Base-by-base conservation (phyloP, 1,140 invertebrate genomes). In the Euwallacea similis region DNA sequence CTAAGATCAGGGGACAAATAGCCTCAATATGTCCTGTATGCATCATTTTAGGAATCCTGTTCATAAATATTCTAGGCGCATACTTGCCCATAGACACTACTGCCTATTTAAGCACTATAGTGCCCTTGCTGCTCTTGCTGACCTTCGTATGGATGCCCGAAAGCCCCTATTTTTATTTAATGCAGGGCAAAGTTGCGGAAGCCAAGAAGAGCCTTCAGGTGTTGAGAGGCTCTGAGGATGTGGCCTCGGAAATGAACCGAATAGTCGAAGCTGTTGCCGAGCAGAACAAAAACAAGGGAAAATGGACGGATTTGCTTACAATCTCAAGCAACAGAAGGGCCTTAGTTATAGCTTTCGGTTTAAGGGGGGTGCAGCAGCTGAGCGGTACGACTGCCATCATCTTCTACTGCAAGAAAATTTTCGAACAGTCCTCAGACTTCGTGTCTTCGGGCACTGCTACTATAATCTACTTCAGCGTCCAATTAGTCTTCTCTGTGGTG, bases 301-400 rank as follows among this genome's bases (percentile, higher is more conserved):
- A 83, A 13, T 80, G 87, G 74, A 80, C 80, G 71, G 87, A 90
- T 74, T 80, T 90, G 8, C 76, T 89, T 6, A 80, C 77, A 2
- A 84, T 85, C 0, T 80, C 81, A 7, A 87, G 84, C n/a, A 89
- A 91, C 77, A 82, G 86, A 44, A 87, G 84, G 70, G 89, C 88
- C 0, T 77, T 93, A 10, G 79, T 86, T 7, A 87, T 92, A 53
- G 81, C 87, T 6, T 76, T 88, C 42, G 82, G 87, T 15, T 81
- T 93, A 61, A 66, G 91, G 77, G 84, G 89, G 10, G 88, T 91
- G 15, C 91, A 94, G 78, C 91, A 93, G 77, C 84, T 93, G 42
- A 90, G 87, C 68, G 90, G 92, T 0, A 88, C 92, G n/a, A 89
- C 90, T 55, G 89, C 89, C 1, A 84, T 94, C 15, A 88, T 89